Base-by-base conservation (phyloP, 2,797 vertebrate species). In the Sebastes taczanowskii region DNA sequence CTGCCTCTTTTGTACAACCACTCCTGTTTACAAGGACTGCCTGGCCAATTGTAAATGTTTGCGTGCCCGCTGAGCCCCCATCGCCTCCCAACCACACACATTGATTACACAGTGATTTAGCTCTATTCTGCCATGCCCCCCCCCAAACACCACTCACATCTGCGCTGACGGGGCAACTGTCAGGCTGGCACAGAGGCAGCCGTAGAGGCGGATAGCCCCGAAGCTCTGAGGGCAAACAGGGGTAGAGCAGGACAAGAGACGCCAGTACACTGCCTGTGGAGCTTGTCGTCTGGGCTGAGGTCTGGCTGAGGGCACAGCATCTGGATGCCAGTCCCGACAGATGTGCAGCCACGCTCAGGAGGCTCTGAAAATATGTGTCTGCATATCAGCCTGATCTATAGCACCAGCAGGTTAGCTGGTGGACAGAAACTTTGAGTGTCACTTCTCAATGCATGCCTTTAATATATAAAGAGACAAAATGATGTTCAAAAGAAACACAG, bases 11-110 rank as follows among this genome's bases (percentile, higher is more conserved):
- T 96, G 94, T 96, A 95, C 92, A 95, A 96, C 95, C 88, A 92
- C 95, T 96, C 92, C 95, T 97, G 94, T 97, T 97, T 96, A 97
- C 96, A 97, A 97, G 96, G 95, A 95, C 90, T 96, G 95, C 92
- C 95, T 87, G 92, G 89, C 94, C 95, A 96, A 93, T 95, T 94
- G 91, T 95, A 96, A 97, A 95, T 95, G 95, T 96, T 96, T 94
- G 93, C 79, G 93, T 95, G 95, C 92, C 90, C 70, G 55, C 85
- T 89, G 88, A 93, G 90, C 90, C 86, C 92, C 90, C 90, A 85
- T 92, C 90, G 88, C 90, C 87, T 84, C 78, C 83, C 81, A 83
- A 62, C 88, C 83, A 56, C 89, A 89, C 89, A 80, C 70, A 76
- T 89, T 90, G 91, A 93, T 93, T 89, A 91, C 88, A 88, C 82